These are phyloP conservation scores for Albula glossodonta DNA, from an alignment of 2,113 vertebrate species.

Conservation along the genomic window DNA sequence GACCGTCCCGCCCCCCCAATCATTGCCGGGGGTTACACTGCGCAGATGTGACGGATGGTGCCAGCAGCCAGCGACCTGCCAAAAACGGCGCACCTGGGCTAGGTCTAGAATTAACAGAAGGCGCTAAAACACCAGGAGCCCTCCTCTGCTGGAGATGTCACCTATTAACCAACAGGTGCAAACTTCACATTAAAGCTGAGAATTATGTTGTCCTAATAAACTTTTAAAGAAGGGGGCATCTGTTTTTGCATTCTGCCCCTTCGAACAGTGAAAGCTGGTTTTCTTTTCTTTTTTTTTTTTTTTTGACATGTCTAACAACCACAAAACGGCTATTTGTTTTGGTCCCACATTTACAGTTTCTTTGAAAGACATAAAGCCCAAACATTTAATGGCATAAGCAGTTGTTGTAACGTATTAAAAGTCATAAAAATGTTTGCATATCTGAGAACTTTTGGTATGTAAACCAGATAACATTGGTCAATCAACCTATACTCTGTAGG, in stretches of 20 bases:
- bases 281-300: background rate
- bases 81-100: constrained; percentile 43
- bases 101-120: constrained; percentile 55
- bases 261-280: constrained; percentile 12
- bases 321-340: background rate
- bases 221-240: constrained; percentile 48
- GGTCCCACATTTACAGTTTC: background rate
- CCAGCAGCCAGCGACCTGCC: background rate
- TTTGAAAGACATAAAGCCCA: background rate
- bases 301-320: background rate
- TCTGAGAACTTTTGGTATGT: too few relatives aligned
- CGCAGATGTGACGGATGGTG: background rate
- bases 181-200: constrained; percentile 53
- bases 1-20: background rate
- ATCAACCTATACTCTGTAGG: background rate
- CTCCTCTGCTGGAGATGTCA: constrained; percentile 42
- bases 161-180: constrained; percentile 63
- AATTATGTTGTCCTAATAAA: constrained; percentile 48
- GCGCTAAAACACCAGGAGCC: constrained; percentile 61
- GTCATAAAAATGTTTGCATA: too few relatives aligned
- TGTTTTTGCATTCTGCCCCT: constrained; percentile 47
- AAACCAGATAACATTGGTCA: too few relatives aligned
- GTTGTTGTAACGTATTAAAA: too few relatives aligned
- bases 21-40: background rate
- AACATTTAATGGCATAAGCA: background rate